These are phyloP conservation scores for Phaonia tiefii DNA, from an alignment of 2,888 invertebrate species.

Conservation along the genomic window DNA sequence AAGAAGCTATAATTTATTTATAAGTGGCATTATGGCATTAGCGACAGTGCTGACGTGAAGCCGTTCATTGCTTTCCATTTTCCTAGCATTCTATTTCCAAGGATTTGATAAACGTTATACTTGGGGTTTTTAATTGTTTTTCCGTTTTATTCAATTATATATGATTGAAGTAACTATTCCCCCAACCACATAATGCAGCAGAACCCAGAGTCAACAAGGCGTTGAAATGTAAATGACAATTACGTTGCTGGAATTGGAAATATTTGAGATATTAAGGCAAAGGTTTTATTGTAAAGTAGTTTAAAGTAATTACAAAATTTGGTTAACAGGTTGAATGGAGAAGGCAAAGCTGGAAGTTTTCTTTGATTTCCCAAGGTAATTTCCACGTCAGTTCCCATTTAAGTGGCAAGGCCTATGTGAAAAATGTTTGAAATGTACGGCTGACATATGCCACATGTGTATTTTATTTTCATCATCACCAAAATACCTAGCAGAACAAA, in stretches of 20 bases:
- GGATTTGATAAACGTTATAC: conserved; percentile 60
- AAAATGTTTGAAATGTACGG: neutral
- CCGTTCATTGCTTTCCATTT: conserved; percentile 50
- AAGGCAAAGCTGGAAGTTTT: no score
- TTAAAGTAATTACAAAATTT: neutral
- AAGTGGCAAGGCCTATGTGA: no score
- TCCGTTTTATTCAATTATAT: conserved; percentile 52
- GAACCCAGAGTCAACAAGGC: no score
- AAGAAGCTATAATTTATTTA: conserved; percentile 65
- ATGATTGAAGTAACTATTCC: neutral
- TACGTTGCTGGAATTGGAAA: no score
- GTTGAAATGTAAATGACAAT: neutral
- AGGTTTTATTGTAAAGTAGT: neutral
- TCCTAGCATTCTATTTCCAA: neutral
- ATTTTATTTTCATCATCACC: no score
- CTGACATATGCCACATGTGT: no score
- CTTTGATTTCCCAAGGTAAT: no score
- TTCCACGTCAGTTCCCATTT: no score
- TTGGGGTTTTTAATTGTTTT: conserved; percentile 48
- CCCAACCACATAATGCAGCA: no score
- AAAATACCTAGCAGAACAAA: no score
- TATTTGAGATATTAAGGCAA: neutral
- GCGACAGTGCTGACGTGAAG: conserved; percentile 23
- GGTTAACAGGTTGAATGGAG: no score
- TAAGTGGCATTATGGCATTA: conserved; percentile 65